These are phyloP conservation scores for Mycteria americana DNA, from an alignment of 2,797 vertebrate genomes.

Conservation along the genomic window DNA sequence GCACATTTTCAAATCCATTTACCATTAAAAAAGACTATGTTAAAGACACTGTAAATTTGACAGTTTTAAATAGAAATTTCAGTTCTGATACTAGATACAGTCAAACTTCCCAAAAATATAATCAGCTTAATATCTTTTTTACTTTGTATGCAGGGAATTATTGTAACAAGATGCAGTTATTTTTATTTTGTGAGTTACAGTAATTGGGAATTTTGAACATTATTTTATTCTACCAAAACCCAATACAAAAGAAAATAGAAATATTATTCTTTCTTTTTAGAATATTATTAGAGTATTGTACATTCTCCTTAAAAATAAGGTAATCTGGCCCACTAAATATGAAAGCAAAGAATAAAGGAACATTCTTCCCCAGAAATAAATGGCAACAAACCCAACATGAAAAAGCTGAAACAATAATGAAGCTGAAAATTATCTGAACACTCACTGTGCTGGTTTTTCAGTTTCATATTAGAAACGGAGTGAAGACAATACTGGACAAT, in stretches of 20 bases:
- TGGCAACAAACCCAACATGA: background rate
- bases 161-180: background rate
- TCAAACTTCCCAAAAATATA: background rate
- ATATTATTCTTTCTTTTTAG: background rate
- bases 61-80: background rate
- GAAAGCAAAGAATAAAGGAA: background rate
- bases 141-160: background rate
- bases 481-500: background rate
- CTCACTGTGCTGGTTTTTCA: background rate
- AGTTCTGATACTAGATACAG: background rate
- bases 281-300: background rate
- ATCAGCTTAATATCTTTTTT: background rate
- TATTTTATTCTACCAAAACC: background rate
- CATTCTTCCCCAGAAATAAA: background rate
- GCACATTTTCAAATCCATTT: background rate
- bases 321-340: background rate
- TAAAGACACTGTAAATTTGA: background rate
- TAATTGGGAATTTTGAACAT: background rate
- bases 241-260: background rate
- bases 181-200: background rate
- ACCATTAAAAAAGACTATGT: background rate
- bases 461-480: background rate
- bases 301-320: background rate
- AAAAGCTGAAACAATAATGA: background rate
- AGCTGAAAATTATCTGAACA: slow-evolving; percentile 9